Evolutionary conservation across 2,888 invertebrate species (phyloP).

Genomic region (Chorisops tibialis): DNA sequence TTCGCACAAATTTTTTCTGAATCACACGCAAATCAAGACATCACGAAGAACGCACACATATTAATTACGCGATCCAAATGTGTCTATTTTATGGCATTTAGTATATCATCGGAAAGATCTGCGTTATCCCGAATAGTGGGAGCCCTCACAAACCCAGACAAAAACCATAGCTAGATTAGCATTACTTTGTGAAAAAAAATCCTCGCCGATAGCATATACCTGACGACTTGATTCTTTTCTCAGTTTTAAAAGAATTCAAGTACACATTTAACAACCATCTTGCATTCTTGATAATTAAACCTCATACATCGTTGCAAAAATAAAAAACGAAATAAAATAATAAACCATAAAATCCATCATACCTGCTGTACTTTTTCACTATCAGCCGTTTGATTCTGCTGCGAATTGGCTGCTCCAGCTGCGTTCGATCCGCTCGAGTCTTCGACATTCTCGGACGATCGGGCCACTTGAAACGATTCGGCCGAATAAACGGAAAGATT

Average conservation of each 20-base stretch:
- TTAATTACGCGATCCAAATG: too few relatives aligned
- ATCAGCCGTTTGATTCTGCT: slow-evolving; percentile 31
- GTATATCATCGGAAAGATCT: too few relatives aligned
- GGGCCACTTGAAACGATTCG: slow-evolving; percentile 65
- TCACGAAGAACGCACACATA: too few relatives aligned
- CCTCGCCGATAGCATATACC: neutral
- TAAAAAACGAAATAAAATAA: neutral
- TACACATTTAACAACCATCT: neutral
- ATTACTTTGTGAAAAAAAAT: neutral
- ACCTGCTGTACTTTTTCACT: slow-evolving; percentile 26
- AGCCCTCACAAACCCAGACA: too few relatives aligned
- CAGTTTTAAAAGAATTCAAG: neutral
- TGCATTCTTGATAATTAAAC: neutral
- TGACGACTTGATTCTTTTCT: neutral
- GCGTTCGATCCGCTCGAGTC: slow-evolving; percentile 22
- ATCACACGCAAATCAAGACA: too few relatives aligned
- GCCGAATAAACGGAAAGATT: slow-evolving; percentile 83
- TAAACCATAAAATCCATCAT: slow-evolving; percentile 17
- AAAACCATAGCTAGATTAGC: too few relatives aligned
- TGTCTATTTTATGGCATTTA: too few relatives aligned
- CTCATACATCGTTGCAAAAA: too few relatives aligned
- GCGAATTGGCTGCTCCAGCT: slow-evolving; percentile 28
- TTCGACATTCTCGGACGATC: slow-evolving; percentile 39
- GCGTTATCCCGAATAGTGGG: too few relatives aligned
- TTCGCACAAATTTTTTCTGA: too few relatives aligned